A percentile compares a stretch with the other conserved stretches of the same genome.
phyloP scores from a whole-genome alignment of 2,113 vertebrate genomes.

The Recurvirostra avosetta region DNA sequence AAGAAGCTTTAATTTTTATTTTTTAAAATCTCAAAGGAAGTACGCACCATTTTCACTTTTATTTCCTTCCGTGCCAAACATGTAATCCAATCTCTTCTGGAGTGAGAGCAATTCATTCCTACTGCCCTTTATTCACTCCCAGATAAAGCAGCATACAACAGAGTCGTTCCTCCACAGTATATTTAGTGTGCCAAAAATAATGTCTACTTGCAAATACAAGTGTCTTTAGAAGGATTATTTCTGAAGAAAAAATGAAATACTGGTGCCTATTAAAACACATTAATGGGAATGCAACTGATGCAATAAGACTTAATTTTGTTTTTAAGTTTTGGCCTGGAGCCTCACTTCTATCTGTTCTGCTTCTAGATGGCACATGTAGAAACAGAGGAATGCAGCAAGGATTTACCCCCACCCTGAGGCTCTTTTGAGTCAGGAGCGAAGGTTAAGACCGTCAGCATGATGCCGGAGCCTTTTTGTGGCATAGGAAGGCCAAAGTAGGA shows the following conservation, averaged over 20 bases:
- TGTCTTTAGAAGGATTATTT: neutral
- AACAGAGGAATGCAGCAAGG: neutral
- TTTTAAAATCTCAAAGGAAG: neutral
- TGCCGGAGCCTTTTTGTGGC: neutral
- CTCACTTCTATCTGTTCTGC: neutral
- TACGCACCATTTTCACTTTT: neutral
- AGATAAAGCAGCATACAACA: neutral
- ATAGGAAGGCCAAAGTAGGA: neutral
- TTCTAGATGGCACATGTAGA: neutral
- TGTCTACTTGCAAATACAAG: neutral
- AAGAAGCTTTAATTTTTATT: neutral
- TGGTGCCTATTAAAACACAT: slow-evolving; percentile 8
- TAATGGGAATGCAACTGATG: neutral
- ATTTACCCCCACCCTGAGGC: neutral
- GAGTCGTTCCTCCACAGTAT: neutral
- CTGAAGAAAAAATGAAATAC: neutral
- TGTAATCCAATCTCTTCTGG: neutral
- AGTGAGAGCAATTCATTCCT: neutral
- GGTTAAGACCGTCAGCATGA: neutral
- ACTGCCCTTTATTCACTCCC: neutral
- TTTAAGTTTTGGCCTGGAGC: neutral
- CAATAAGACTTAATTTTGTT: neutral
- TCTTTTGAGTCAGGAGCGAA: neutral
- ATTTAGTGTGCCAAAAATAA: neutral
- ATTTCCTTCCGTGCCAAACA: neutral